Evolutionary conservation across 1,140 invertebrate genomes (phyloP), one percentile per base, ranked within the genome.

Genomic region (Yoshiicerus persimilis): DNA sequence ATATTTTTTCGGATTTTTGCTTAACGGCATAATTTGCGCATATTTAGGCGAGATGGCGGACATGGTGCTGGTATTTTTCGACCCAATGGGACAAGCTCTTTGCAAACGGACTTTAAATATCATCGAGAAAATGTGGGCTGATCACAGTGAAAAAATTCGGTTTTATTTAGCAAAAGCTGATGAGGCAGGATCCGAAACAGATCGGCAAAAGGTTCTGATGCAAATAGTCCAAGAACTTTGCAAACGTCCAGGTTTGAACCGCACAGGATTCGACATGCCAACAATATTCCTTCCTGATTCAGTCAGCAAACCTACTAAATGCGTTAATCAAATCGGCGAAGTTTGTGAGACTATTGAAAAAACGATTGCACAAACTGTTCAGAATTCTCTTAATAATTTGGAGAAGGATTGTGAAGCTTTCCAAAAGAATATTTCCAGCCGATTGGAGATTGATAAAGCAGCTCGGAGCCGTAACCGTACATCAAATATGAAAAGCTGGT

Each of bases 191-290:
- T 92, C 93, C 88, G 94, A 95, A 90, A 93, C 93, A 89, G 94
- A 95, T 91, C 91, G 92, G 32, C 92, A 92, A 89, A 92, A 91
- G 92, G 94, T 95, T 0, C 93, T 95, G 92, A 95, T 95, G 94
- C 94, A 95, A 91, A 95, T 95, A 89, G 94, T 95, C 1, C 94
- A 95, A 91, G 94, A 95, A 90, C 90, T 95, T 32, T 95, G 94
- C 89, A 95, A 95, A 91, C 91, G 94, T 62, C 94, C 94, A 3
- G 94, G 94, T 34, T 91, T 95, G 27, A 95, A 95, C 89, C 92
- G 93, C 86, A 94, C 93, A 62, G 94, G 94, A 2, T 95, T 95
- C 91, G 94, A 95, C 80, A 95, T 95, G 94, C 94, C 94, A 4
- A 95, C 94, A 5, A 95, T 95, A 85, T 95, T 93, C 90, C 93